These are phyloP conservation scores for Sitta europaea DNA, from an alignment of 2,113 vertebrate genomes.

Conservation along the genomic window DNA sequence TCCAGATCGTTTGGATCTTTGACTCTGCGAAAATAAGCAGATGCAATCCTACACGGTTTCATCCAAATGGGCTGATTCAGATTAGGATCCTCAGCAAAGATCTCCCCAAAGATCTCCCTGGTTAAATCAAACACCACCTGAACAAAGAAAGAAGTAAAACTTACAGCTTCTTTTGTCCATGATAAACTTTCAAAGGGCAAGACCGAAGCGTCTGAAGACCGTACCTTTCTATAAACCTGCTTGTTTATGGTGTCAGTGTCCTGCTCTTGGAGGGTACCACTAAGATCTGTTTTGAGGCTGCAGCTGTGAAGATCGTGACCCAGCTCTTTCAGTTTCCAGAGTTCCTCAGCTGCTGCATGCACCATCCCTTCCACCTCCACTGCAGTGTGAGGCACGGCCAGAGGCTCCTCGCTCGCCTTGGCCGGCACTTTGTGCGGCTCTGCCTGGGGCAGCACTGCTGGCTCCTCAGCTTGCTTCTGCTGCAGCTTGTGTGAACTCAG, in stretches of 20 bases:
- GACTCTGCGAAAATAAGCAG: constrained; percentile 82
- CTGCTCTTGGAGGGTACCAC: constrained; percentile 57
- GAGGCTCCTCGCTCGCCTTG: constrained; percentile 81
- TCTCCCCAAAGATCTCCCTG: constrained; percentile 91
- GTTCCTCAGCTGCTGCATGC: constrained; percentile 79
- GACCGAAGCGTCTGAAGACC: background rate
- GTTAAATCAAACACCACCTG: constrained; percentile 94
- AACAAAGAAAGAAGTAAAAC: constrained; percentile 6
- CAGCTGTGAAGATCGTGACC: constrained; percentile 70
- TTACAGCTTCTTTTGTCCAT: background rate
- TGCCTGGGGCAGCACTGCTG: constrained; percentile 71
- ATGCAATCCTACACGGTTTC: constrained; percentile 81
- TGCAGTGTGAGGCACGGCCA: constrained; percentile 87
- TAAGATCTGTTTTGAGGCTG: constrained; percentile 68
- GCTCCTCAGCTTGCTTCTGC: constrained; percentile 78
- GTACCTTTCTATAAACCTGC: constrained; percentile 88
- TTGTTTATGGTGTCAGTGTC: constrained; percentile 80
- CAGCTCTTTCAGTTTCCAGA: constrained; percentile 86
- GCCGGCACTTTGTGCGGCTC: constrained; percentile 73
- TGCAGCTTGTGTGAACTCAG: constrained; percentile 85
- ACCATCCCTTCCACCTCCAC: constrained; percentile 87
- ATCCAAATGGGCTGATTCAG: constrained; percentile 88
- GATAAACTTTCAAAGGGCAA: background rate
- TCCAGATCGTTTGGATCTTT: constrained; percentile 79
- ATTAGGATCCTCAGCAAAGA: constrained; percentile 90